Evolutionary conservation across 2,113 vertebrate genomes (phyloP), one percentile per base, ranked within the genome.

Genomic region (Eulemur macaco): DNA sequence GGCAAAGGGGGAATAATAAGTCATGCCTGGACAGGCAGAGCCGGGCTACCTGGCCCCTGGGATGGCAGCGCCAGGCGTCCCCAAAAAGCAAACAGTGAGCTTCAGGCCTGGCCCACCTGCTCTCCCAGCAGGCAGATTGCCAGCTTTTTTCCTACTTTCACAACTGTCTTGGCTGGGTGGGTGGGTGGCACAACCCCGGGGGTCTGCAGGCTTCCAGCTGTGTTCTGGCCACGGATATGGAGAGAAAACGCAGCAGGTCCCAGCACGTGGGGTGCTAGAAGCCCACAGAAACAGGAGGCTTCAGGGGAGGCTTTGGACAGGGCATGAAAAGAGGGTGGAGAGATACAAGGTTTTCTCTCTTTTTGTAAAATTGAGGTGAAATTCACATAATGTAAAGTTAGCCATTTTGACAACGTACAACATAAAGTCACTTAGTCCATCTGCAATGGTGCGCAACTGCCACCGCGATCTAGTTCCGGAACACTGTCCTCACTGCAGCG

Each of bases 371-470:
- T n/a, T 15, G 68, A 60, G 47, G 60, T 11, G 14, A 60, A 63
- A 8, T 77, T 92, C 80, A 45, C 13, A 3, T 6, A 25, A 52
- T 23, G 14, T 21, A 56, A 76, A 71, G 34, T 2, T 10, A 37
- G 21, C n/a, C 54, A 5, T 69, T 37, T 89, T 25, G 31, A 8
- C 50, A 54, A 17, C 17, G 10, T 18, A 18, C 9, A 8, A 1
- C 68, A 52, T 17, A 6, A 54, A 54, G 18, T n/a, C 63, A 31
- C 45, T n/a, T 31, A 66, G 42, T 58, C 3, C 80, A 18, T 69
- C 73, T 13, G 1, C 50, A 39, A 2, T 8, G 37, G 8, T 8
- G 10, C 34, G 8, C 0, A 7, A 4, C 25, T 13, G 8, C 7
- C 37, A 9, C 77, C 69, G 60, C 45, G 56, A 4, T 68, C 60